Percentiles rank a stretch among this genome's conserved stretches.
Evolutionary conservation across 2,888 invertebrate species (phyloP).

Genomic region (Luperina testacea): DNA sequence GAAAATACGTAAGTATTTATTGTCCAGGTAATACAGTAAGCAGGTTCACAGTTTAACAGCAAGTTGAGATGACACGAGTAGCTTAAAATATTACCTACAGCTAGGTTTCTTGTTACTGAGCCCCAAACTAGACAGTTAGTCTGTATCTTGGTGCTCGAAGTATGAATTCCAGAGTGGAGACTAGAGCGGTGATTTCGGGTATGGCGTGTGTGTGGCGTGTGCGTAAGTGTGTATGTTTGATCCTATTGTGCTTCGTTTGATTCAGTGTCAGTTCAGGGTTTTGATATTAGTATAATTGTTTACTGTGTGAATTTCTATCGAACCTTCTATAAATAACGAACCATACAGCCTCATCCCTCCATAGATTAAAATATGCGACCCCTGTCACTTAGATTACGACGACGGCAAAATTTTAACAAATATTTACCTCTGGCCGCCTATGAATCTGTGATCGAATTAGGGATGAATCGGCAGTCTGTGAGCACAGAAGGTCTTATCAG

Average conservation of each 20-base stretch:
- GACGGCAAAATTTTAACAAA: conserved; percentile 44
- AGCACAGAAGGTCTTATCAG: conserved; percentile 46
- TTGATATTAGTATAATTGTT: not conserved
- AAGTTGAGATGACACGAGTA: too few relatives aligned
- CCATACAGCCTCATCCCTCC: not conserved
- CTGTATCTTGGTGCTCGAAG: not conserved
- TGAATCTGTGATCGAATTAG: conserved; percentile 48
- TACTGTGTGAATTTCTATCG: conserved; percentile 2
- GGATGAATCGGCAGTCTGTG: conserved; percentile 32
- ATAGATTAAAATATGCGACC: conserved; percentile 22
- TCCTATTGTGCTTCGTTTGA: too few relatives aligned
- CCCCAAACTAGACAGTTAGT: too few relatives aligned
- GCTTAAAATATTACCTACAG: not conserved
- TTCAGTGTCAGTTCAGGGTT: not conserved
- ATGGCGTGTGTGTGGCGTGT: not conserved
- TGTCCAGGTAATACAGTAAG: too few relatives aligned
- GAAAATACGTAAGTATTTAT: too few relatives aligned
- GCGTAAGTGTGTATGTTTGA: not conserved
- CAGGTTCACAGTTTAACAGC: too few relatives aligned
- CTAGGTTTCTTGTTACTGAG: not conserved
- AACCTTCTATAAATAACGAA: conserved; percentile 24
- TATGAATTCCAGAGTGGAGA: not conserved
- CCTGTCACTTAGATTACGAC: conserved; percentile 23
- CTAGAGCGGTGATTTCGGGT: not conserved
- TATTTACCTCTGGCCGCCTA: conserved; percentile 34